Conservation (phyloP, 2,113 vertebrate species). For the Bubalus kerabau region DNA sequence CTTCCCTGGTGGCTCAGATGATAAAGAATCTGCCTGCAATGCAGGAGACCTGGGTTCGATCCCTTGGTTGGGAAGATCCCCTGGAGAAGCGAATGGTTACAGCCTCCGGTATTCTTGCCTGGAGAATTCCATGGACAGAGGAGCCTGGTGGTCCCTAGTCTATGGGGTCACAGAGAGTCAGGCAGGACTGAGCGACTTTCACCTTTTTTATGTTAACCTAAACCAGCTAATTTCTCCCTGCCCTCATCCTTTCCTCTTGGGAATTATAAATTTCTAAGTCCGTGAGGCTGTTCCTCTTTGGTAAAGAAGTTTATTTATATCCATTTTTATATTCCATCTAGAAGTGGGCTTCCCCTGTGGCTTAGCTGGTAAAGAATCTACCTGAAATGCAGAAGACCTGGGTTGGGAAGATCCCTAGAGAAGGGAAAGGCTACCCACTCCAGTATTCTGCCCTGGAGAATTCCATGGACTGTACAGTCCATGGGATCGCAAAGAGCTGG, state of each 20-base stretch:
- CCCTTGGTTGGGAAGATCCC: not conserved
- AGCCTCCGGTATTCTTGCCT: not conserved
- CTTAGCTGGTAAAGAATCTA: not conserved
- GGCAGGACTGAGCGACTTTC: not conserved
- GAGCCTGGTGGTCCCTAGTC: not conserved
- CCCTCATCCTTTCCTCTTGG: not conserved
- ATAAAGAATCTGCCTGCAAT: not conserved
- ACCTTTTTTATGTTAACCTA: not conserved
- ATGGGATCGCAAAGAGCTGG: not conserved
- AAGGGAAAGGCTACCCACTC: not conserved
- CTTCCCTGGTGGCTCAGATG: not conserved
- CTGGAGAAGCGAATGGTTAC: not conserved
- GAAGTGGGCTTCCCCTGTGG: not conserved
- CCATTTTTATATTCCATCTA: not conserved
- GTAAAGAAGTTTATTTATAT: not conserved
- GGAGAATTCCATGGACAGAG: not conserved
- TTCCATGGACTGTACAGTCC: not conserved
- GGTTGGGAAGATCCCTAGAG: not conserved
- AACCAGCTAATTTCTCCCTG: not conserved
- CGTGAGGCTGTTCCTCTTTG: not conserved
- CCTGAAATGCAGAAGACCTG: not conserved
- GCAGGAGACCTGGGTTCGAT: not conserved
- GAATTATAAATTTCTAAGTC: not conserved
- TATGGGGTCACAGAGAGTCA: not conserved
- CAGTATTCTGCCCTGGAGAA: not conserved